Conservation (phyloP, 1,140 invertebrate genomes). For the Globodera rostochiensis region DNA sequence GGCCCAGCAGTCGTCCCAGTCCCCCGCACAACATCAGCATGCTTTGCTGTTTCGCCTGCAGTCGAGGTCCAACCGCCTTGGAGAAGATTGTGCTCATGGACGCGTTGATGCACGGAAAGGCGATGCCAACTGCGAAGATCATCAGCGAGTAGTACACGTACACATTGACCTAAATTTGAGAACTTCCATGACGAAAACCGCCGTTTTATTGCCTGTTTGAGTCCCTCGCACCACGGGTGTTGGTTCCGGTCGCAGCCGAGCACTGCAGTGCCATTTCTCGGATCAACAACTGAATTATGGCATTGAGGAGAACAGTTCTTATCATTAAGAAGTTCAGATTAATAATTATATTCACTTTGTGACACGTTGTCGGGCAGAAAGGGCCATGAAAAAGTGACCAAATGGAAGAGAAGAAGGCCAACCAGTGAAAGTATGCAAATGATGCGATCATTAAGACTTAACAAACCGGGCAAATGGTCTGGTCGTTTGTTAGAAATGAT, state of each 20-base stretch:
- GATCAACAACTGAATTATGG: conserved; percentile 18
- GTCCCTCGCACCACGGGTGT: conserved; percentile 38
- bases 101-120: conserved; percentile 40
- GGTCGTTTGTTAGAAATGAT: too few relatives aligned
- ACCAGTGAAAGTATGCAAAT: conserved; percentile 32
- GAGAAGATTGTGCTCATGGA: conserved; percentile 42
- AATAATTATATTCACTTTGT: conserved; percentile 2
- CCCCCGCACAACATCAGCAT: conserved; percentile 36
- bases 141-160: conserved; percentile 39
- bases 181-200: background rate
- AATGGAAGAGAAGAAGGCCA: conserved; percentile 41
- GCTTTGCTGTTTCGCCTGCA: conserved; percentile 44
- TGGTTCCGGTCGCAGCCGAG: conserved; percentile 36
- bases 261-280: background rate
- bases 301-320: too few relatives aligned
- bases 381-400: conserved; percentile 48
- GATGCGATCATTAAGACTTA: conserved; percentile 37
- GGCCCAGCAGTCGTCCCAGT: conserved; percentile 25
- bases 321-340: too few relatives aligned
- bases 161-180: conserved; percentile 10
- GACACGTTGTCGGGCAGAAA: conserved; percentile 38
- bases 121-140: conserved; percentile 39
- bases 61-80: conserved; percentile 39
- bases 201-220: background rate
- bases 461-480: too few relatives aligned